Percentiles rank a stretch among this genome's conserved stretches.
Conservation (phyloP, 2,797 vertebrate genomes). For the Semaprochilodus insignis region DNA sequence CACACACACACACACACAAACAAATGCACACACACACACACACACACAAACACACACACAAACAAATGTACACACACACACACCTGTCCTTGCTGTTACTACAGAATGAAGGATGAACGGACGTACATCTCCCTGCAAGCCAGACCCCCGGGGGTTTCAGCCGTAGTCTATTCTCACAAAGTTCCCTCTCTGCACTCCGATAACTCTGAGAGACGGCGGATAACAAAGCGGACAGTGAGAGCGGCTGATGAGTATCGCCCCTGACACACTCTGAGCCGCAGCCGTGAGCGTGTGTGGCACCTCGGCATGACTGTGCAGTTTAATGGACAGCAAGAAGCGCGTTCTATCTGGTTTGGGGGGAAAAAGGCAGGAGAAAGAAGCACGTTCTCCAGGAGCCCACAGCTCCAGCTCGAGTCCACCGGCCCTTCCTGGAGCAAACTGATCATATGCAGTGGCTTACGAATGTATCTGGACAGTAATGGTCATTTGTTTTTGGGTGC, state of each 20-base stretch:
- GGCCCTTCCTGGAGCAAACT: neutral
- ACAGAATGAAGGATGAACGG: neutral
- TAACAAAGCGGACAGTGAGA: conserved; percentile 32
- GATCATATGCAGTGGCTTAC: neutral
- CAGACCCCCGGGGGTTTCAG: neutral
- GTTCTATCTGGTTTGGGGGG: conserved; percentile 33
- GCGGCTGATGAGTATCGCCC: conserved; percentile 47
- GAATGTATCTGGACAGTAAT: conserved; percentile 1
- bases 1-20: no score
- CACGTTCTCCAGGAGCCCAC: conserved; percentile 14
- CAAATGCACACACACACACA: neutral
- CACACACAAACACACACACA: conserved; percentile 17
- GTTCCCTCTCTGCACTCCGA: neutral
- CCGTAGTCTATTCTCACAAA: conserved; percentile 15
- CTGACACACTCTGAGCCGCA: conserved; percentile 10
- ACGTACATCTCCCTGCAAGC: neutral
- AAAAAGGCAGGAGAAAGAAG: conserved; percentile 43
- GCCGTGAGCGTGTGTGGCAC: conserved; percentile 39
- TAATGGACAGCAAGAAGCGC: conserved; percentile 45
- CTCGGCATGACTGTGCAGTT: conserved; percentile 46
- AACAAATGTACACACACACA: neutral
- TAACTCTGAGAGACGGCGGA: neutral
- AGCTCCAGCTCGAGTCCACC: neutral
- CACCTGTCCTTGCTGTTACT: neutral
- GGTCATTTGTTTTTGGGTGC: neutral